These are phyloP conservation scores for western clawed frog (Xenopus tropicalis) DNA, from an alignment of 2,113 vertebrate species.

Conservation along the genomic window UCB_Xtro_10.0 CM004449.2:100894501-100895000, in stretches of 20 bases:
- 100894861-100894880: slow-evolving; percentile 28
- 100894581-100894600: neutral
- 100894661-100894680: slow-evolving; percentile 35
- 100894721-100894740: neutral
- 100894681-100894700: slow-evolving; percentile 37
- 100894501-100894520: too few species aligned
- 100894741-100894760: neutral
- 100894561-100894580: too few species aligned
- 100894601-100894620: slow-evolving; percentile 32
- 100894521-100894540: too few species aligned
- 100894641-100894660: slow-evolving; percentile 43
- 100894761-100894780: slow-evolving; percentile 9
- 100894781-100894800: neutral
- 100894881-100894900: slow-evolving; percentile 1
- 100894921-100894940: slow-evolving; percentile 1
- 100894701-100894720: slow-evolving; percentile 46
- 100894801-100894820: slow-evolving; percentile 6
- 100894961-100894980: slow-evolving; percentile 17
- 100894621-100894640: slow-evolving; percentile 42
- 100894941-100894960: slow-evolving; percentile 27
- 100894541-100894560: too few species aligned
- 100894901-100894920: slow-evolving; percentile 33
- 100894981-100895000: slow-evolving; percentile 18
- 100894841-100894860: neutral
- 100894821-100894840: slow-evolving; percentile 8